phyloP scores from a whole-genome alignment of 2,888 invertebrate species.

The Drosophila vallismaia region DNA sequence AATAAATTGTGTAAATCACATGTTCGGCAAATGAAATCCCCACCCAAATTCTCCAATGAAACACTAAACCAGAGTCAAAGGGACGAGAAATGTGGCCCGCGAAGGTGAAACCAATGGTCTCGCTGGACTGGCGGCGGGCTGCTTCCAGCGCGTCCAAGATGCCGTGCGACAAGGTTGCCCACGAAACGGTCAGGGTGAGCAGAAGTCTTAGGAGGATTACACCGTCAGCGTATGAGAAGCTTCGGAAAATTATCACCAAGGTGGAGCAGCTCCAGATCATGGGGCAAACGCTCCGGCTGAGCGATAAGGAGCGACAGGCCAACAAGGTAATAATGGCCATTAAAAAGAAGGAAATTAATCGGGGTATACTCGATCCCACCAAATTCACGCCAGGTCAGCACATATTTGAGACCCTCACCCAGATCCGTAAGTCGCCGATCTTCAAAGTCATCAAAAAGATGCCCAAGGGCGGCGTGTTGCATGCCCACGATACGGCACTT shows the following conservation, averaged over 20 bases:
- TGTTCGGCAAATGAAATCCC: slow-evolving; percentile 12
- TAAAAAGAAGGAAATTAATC: slow-evolving; percentile 86
- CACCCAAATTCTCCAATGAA: slow-evolving; percentile 13
- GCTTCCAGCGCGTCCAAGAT: not conserved
- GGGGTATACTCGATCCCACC: slow-evolving; percentile 85
- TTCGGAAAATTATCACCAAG: slow-evolving; percentile 84
- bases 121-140: not conserved
- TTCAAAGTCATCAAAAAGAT: slow-evolving; percentile 87
- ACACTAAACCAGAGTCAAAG: not conserved
- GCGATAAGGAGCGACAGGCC: slow-evolving; percentile 84
- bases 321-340: slow-evolving; percentile 86
- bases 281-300: slow-evolving; percentile 85
- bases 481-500: slow-evolving; percentile 88
- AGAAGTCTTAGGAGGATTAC: slow-evolving; percentile 47
- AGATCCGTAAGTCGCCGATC: slow-evolving; percentile 87
- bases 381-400: slow-evolving; percentile 87
- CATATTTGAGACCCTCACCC: slow-evolving; percentile 86
- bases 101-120: not conserved
- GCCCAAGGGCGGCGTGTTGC: slow-evolving; percentile 91
- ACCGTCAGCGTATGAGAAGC: slow-evolving; percentile 70
- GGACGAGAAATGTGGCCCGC: not conserved
- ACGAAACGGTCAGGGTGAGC: slow-evolving; percentile 29
- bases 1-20: slow-evolving; percentile 41
- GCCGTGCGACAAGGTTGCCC: not conserved
- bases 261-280: slow-evolving; percentile 84